These are phyloP conservation scores for Amphimedon queenslandica DNA, from an alignment of 37 sponge, comb jelly and placozoan species.

Conservation along the genomic window DNA sequence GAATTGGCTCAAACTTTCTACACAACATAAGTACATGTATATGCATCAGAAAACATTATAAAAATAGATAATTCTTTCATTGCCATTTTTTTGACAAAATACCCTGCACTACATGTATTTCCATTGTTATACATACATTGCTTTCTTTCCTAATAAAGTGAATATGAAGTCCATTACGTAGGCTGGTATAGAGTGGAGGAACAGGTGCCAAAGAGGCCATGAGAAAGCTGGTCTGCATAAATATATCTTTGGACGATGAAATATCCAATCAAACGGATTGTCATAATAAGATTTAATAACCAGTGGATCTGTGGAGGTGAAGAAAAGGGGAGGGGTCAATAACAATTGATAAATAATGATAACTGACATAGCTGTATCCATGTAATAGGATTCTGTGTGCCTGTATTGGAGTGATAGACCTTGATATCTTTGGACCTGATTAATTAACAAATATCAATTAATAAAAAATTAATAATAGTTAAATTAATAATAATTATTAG, in stretches of 20 bases:
- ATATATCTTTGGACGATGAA: slow-evolving; percentile 35
- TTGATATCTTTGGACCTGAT: not conserved
- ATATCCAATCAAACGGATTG: slow-evolving; percentile 64
- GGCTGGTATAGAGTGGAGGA: slow-evolving; percentile 67
- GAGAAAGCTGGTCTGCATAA: slow-evolving; percentile 24
- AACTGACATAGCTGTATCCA: slow-evolving; percentile 65
- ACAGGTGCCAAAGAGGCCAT: slow-evolving; percentile 49
- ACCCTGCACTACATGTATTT: no score
- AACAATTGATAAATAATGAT: no score
- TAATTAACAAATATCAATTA: no score
- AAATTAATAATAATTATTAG: not conserved
- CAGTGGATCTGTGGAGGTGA: slow-evolving; percentile 21
- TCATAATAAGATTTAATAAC: slow-evolving; percentile 13
- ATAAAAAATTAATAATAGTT: not conserved
- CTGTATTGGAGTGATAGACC: slow-evolving; percentile 68
- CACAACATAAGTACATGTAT: no score
- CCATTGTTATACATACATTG: no score
- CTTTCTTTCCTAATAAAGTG: slow-evolving; percentile 58
- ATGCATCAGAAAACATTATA: no score
- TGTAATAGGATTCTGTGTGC: slow-evolving; percentile 39
- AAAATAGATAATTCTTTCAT: no score
- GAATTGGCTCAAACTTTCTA: no score
- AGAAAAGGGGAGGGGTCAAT: not conserved
- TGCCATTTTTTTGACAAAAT: no score
- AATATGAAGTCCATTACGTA: slow-evolving; percentile 57